phyloP scores from a whole-genome alignment of 2,113 vertebrate genomes.

The Ptilorrhoa leucosticta region DNA sequence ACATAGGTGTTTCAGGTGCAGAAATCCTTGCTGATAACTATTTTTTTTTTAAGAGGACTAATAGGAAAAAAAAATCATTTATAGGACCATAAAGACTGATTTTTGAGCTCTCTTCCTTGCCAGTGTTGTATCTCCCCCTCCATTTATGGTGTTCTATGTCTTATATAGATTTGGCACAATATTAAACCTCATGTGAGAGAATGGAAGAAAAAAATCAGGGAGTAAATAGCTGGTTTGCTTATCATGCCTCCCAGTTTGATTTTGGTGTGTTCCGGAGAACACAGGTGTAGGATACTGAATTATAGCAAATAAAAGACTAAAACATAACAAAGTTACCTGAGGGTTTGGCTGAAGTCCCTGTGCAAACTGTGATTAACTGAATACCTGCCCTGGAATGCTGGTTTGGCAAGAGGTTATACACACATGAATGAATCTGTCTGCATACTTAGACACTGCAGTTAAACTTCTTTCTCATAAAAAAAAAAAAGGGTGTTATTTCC shows the following conservation, averaged over 20 bases:
- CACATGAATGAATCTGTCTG: conserved; percentile 67
- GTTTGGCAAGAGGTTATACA: conserved; percentile 75
- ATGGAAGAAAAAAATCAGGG: background rate
- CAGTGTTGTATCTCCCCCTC: background rate
- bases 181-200: background rate
- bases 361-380: conserved; percentile 74
- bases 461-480: conserved; percentile 10
- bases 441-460: conserved; percentile 52
- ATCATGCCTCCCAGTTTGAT: conserved; percentile 35
- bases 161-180: background rate
- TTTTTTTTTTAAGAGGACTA: background rate
- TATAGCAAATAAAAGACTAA: conserved; percentile 64
- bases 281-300: conserved; percentile 45
- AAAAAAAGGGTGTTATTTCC: background rate
- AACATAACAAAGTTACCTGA: conserved; percentile 61
- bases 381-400: conserved; percentile 78
- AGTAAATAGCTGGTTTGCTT: conserved; percentile 22
- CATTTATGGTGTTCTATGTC: background rate
- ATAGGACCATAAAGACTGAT: background rate
- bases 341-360: conserved; percentile 75
- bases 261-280: conserved; percentile 34
- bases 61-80: background rate
- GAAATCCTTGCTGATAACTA: background rate
- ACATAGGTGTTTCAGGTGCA: background rate
- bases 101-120: background rate